phyloP scores from a whole-genome alignment of 2,113 vertebrate genomes.

The Pseudopodoces humilis region DNA sequence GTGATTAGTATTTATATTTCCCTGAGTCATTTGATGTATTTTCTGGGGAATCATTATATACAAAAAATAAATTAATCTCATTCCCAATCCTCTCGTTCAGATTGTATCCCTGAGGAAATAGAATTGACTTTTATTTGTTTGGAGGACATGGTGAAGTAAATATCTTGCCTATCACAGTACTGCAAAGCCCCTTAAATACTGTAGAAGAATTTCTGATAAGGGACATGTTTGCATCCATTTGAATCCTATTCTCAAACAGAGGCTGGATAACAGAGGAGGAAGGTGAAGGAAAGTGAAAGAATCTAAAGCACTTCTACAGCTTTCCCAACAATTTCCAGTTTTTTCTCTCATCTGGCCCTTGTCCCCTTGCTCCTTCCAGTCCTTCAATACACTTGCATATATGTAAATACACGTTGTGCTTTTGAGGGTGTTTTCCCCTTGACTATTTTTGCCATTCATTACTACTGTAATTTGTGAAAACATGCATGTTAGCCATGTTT shows the following conservation, averaged over 20 bases:
- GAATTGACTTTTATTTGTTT: not conserved
- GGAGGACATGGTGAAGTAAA: not conserved
- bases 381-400: not conserved
- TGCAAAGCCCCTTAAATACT: not conserved
- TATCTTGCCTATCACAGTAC: not conserved
- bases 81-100: not conserved
- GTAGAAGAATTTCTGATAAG: not conserved
- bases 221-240: not conserved
- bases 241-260: not conserved
- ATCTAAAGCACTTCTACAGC: not conserved
- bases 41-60: not conserved
- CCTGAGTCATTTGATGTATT: not conserved
- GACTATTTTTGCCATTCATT: not conserved
- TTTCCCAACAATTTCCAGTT: not conserved
- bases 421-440: not conserved
- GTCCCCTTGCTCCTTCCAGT: not conserved
- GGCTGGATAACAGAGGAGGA: not conserved
- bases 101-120: not conserved
- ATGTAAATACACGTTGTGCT: not conserved
- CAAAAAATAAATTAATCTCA: not conserved
- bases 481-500: not conserved
- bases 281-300: not conserved
- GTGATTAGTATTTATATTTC: conserved; percentile 1
- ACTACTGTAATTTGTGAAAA: not conserved
- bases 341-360: not conserved